Evolutionary conservation across 2,797 vertebrate species (phyloP).

Genomic region (Artibeus lituratus): DNA sequence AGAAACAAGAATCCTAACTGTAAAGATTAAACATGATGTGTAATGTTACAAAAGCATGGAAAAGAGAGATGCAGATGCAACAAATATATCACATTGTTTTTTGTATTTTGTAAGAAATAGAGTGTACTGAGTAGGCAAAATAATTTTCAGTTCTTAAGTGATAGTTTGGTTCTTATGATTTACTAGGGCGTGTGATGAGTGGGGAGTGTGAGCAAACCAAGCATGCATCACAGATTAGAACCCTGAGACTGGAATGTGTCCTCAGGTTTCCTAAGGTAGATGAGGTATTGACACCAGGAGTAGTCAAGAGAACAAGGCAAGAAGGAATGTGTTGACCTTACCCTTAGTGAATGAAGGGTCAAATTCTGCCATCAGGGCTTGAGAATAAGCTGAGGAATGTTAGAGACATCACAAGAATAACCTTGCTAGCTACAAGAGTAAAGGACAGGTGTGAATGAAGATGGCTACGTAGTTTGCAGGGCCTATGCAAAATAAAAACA

Average conservation of each 20-base stretch:
- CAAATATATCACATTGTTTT: neutral
- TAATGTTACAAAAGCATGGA: neutral
- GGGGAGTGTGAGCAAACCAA: neutral
- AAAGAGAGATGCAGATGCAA: neutral
- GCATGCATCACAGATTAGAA: neutral
- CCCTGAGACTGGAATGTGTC: neutral
- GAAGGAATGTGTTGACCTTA: neutral
- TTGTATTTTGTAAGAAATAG: neutral
- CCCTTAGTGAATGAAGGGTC: neutral
- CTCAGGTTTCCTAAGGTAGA: neutral
- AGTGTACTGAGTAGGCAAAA: neutral
- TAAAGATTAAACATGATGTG: neutral
- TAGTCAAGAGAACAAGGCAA: neutral
- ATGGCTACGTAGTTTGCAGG: neutral
- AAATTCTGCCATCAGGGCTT: neutral
- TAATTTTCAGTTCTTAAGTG: neutral
- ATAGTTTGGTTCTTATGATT: neutral
- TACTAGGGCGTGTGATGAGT: neutral
- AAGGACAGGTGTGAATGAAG: neutral
- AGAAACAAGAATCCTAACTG: neutral
- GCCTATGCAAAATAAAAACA: neutral
- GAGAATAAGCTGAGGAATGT: neutral
- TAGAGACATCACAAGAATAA: neutral
- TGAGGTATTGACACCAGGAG: neutral
- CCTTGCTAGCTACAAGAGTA: accelerated